A percentile compares a stretch with the other conserved stretches of the same genome.
Evolutionary conservation across 2,797 vertebrate species (phyloP).

Genomic region (Sebastes miniatus): DNA sequence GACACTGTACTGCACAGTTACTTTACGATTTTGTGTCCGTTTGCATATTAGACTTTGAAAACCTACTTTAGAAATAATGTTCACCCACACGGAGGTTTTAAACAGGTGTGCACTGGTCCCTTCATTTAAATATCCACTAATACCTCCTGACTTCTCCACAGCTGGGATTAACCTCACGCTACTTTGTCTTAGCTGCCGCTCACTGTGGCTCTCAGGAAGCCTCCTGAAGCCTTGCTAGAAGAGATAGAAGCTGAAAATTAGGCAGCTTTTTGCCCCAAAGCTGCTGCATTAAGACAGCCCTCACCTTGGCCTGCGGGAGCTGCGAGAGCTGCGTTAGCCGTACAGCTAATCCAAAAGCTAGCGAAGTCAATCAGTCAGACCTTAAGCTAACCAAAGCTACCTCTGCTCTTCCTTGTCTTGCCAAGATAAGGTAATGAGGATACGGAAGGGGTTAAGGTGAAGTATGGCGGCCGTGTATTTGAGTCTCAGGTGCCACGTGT

Average conservation of each 20-base stretch:
- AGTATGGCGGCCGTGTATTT: slow-evolving; percentile 41
- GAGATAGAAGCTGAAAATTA: slow-evolving; percentile 75
- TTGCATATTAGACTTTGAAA: slow-evolving; percentile 6
- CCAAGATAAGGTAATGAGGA: slow-evolving; percentile 75
- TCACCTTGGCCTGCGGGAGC: slow-evolving; percentile 71
- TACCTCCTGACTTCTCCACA: slow-evolving; percentile 57
- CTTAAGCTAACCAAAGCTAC: slow-evolving; percentile 64
- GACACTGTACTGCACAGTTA: neutral
- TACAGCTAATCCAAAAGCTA: slow-evolving; percentile 73
- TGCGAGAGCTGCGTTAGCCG: slow-evolving; percentile 53
- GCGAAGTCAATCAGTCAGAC: slow-evolving; percentile 67
- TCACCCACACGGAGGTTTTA: slow-evolving; percentile 23
- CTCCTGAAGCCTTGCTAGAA: slow-evolving; percentile 51
- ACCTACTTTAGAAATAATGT: slow-evolving; percentile 15
- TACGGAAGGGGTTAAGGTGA: slow-evolving; percentile 55
- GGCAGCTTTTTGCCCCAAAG: slow-evolving; percentile 72
- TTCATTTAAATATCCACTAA: slow-evolving; percentile 72
- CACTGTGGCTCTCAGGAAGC: slow-evolving; percentile 30
- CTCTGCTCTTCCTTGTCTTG: slow-evolving; percentile 60
- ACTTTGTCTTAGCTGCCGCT: slow-evolving; percentile 72
- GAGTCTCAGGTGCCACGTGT: slow-evolving; percentile 45
- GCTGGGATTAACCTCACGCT: slow-evolving; percentile 70
- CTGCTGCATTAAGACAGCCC: slow-evolving; percentile 71
- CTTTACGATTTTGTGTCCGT: slow-evolving; percentile 5
- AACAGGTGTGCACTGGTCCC: slow-evolving; percentile 60